Conservation (phyloP, 2,888 invertebrate species). For the Bedellia somnulentella region DNA sequence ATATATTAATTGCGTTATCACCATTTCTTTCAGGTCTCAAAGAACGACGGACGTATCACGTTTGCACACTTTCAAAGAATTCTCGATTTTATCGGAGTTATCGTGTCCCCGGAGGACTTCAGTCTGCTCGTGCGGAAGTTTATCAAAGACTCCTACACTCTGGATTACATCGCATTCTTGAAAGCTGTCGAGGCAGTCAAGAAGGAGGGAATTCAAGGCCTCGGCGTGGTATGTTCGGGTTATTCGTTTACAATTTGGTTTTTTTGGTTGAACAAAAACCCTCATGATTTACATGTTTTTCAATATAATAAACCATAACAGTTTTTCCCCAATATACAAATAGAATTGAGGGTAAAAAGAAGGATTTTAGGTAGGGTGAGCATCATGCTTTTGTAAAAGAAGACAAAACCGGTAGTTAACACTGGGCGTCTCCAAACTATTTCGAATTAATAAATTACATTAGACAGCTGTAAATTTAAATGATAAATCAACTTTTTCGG, state of each 20-base stretch:
- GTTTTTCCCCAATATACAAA: no score
- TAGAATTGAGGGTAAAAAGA: not conserved
- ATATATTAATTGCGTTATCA: no score
- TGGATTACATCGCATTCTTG: slow-evolving; percentile 78
- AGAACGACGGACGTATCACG: slow-evolving; percentile 75
- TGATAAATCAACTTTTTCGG: no score
- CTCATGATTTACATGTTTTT: not conserved
- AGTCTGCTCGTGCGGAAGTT: slow-evolving; percentile 73
- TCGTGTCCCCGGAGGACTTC: slow-evolving; percentile 72
- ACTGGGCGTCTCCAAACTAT: no score
- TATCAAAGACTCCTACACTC: slow-evolving; percentile 73
- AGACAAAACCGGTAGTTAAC: not conserved
- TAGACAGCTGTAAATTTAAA: no score
- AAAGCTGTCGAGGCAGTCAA: slow-evolving; percentile 68
- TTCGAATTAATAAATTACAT: no score
- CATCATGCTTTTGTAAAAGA: not conserved
- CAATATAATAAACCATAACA: not conserved
- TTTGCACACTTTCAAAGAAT: slow-evolving; percentile 77
- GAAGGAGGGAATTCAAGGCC: slow-evolving; percentile 50
- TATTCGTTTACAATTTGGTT: no score
- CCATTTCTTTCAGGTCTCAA: slow-evolving; percentile 74
- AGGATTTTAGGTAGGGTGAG: not conserved
- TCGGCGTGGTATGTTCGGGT: slow-evolving; percentile 56
- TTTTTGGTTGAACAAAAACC: no score
- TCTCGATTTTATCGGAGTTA: slow-evolving; percentile 69